Percentiles rank a stretch among this genome's conserved stretches.
Conservation (phyloP, 37 sponge, comb jelly and placozoan genomes). For the Agelas oroides region DNA sequence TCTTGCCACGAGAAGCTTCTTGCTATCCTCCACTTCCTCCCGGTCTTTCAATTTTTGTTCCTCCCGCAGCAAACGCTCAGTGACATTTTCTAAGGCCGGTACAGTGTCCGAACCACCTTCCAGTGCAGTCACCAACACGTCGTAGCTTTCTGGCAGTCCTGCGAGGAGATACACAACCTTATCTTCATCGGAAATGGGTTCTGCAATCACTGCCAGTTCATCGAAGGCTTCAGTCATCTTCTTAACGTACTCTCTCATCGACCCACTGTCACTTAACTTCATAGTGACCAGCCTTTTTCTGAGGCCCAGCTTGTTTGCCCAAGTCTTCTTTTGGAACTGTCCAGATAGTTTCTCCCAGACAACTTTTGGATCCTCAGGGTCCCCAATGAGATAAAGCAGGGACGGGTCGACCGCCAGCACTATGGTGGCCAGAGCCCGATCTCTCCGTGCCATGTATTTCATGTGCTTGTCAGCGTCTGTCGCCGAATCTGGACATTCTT, state of each 20-base stretch:
- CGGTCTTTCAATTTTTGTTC: background rate
- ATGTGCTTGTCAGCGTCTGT: background rate
- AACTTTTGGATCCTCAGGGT: constrained; percentile 11
- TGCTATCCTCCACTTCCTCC: background rate
- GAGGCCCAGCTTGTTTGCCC: constrained; percentile 11
- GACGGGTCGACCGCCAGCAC: constrained; percentile 22
- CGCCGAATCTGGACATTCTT: background rate
- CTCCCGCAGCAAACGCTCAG: constrained; percentile 18
- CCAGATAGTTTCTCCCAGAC: constrained; percentile 10
- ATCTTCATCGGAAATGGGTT: constrained; percentile 37
- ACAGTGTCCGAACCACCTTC: constrained; percentile 2
- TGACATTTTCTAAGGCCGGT: background rate
- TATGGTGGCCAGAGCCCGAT: constrained; percentile 17
- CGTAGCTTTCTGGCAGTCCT: constrained; percentile 2
- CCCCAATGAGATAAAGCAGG: constrained; percentile 11
- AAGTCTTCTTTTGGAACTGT: constrained; percentile 21
- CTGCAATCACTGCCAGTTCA: constrained; percentile 25
- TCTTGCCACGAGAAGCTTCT: background rate
- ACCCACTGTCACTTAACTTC: constrained; percentile 14
- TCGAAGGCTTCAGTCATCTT: constrained; percentile 7
- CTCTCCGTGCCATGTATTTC: constrained; percentile 9
- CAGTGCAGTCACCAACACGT: constrained; percentile 28
- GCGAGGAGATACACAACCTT: constrained; percentile 11
- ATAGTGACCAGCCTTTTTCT: background rate
- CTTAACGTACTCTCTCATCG: background rate